Evolutionary conservation across 2,888 invertebrate genomes (phyloP), one percentile per base, ranked within the genome.

Genomic region (Phorcus lineatus): DNA sequence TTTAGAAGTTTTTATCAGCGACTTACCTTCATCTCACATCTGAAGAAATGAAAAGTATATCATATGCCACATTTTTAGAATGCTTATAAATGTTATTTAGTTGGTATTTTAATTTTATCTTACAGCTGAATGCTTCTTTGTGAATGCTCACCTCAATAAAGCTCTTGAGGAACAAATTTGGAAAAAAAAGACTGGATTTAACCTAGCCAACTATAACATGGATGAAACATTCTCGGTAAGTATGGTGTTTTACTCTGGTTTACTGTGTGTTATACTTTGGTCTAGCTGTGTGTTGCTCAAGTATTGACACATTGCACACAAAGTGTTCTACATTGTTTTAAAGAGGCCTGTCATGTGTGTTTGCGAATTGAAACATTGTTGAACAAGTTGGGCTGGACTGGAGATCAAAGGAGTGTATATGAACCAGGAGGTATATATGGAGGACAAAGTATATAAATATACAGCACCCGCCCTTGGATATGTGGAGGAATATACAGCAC

Each of bases 191-290:
- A 88, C 89, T 67, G 90, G 90, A 77, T 89, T 88, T 80, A 89
- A 91, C 79, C 83, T 91, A 80, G 90, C 90, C 70, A 91, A 91
- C 79, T 90, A 89, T 82, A 89, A 90, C 81, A 87, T 90, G 87
- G 88, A 90, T 79, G 87, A 89, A 74, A 87, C 88, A 2, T 82
- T 89, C 7, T 88, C 89, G 79, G 90, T 90, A 83, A 89, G 90
- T 89, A 76, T 2, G 17, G 31, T 47, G 47, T 47, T 19, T 1
- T 19, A 24, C 24, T n/a, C 24, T 57, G 22, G 22, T 57, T 70
- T 74, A 22, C n/a, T 55, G 55, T 55, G 57, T 57, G 57, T 57
- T 57, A 57, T 16, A 57, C 22, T n/a, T 57, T 4, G 19, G 9
- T 57, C n/a, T 70, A 36, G 36, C 13, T 70, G 70, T 70, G 36